Base-by-base conservation (phyloP, 30 jellyfish, hydroid and myxozoan genomes). In the Pseudorhiza aurosa region DNA sequence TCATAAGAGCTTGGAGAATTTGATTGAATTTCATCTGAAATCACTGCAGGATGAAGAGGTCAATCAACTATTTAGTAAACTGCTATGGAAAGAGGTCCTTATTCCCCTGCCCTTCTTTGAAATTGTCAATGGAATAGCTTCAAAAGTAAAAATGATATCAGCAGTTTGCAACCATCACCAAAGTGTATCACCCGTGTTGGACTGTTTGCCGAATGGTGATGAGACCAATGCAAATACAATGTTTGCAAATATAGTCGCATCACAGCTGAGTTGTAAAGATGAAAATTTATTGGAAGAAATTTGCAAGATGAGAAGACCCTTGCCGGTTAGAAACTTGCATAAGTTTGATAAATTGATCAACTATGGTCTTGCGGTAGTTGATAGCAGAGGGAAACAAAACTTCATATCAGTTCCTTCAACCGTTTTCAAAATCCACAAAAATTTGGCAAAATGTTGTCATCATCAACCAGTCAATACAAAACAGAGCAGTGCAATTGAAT, bases 401-500 rank as follows among this genome's bases (percentile, higher is more conserved):
- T 68, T 68, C 44, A 24, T 68, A 14, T 68, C 67, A 43, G 67
- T 46, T 12, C 56, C 82, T 26, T 68, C 82, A 68, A 39, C 33
- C 27, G 29, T 44, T 12, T 30, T 19, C 47, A 68, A 68, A 67
- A 30, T 40, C 9, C 57, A 26, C 63, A 49, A 44, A 26, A 51
- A 28, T 26, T 32, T 68, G 46, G 18, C 40, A 12, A 39, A 42
- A 44, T 68, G 47, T 22, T 45, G 18, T 68, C 62, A 40, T 14
- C 37, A 42, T 30, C 0, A 40, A 27, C 51, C 6, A 50, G n/a
- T 59, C 21, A 12, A 37, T 4, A 4, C 14, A 7, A 45, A 8
- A 25, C 24, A 67, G 4, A 32, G 67, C 31, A 21, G 25, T 67
- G 65, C 81, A 37, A 12, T 2, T 2, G 47, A 19, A 10, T 19